These are phyloP conservation scores for Ophioninae sp. DNA, from an alignment of 2,888 invertebrate genomes.

Conservation along the genomic window DNA sequence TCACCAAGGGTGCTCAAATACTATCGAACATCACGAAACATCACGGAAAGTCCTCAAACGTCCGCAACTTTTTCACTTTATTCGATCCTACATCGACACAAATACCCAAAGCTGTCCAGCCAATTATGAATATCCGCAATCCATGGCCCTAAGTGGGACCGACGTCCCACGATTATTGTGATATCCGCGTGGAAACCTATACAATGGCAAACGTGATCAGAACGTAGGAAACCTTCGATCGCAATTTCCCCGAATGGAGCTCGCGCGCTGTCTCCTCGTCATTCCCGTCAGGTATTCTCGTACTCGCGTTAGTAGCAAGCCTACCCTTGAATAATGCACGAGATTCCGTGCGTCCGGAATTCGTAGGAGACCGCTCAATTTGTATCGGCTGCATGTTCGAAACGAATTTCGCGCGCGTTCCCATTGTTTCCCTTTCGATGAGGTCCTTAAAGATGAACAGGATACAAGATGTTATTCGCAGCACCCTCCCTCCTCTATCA, in stretches of 20 bases:
- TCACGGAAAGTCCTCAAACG: too few species aligned
- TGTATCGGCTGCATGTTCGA: neutral
- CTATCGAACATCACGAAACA: too few species aligned
- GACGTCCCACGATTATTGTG: too few species aligned
- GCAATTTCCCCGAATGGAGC: constrained; percentile 42
- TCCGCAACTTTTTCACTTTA: too few species aligned
- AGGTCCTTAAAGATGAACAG: constrained; percentile 31
- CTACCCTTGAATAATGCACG: constrained; percentile 61
- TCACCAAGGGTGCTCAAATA: too few species aligned
- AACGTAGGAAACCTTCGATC: constrained; percentile 38
- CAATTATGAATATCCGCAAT: too few species aligned
- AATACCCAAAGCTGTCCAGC: too few species aligned
- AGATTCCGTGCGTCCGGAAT: constrained; percentile 38
- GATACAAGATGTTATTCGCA: constrained; percentile 26
- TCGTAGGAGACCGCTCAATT: constrained; percentile 26
- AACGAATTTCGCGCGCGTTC: neutral
- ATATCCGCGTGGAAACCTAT: neutral
- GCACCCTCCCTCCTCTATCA: neutral
- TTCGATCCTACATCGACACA: too few species aligned
- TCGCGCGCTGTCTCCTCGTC: neutral
- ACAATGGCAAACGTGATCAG: neutral
- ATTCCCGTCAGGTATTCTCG: constrained; percentile 50
- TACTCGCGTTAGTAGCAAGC: constrained; percentile 39
- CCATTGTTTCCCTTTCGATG: constrained; percentile 41
- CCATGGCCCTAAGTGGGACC: too few species aligned